These are phyloP conservation scores for Poecilia latipinna DNA, from an alignment of 2,113 vertebrate genomes.

Conservation along the genomic window DNA sequence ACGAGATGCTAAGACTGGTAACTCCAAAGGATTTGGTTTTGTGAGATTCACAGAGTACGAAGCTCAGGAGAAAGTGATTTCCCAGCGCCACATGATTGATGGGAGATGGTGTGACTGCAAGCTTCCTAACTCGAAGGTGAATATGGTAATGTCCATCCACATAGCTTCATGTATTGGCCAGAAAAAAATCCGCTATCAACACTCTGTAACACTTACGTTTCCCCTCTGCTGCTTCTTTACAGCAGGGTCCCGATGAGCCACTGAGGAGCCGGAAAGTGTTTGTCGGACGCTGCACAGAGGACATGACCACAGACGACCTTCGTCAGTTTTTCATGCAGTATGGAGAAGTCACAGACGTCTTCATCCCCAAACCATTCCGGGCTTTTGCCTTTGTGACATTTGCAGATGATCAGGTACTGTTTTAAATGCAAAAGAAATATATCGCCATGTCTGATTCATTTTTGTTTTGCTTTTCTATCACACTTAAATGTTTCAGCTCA, in stretches of 20 bases:
- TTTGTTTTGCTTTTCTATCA: background rate
- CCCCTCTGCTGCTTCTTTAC: conserved; percentile 24
- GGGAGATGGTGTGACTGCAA: conserved; percentile 99
- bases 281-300: conserved; percentile 96
- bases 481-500: background rate
- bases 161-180: conserved; percentile 19
- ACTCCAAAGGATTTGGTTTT: conserved; percentile 98
- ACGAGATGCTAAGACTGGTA: conserved; percentile 95
- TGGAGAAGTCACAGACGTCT: conserved; percentile 97
- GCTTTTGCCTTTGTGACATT: conserved; percentile 98
- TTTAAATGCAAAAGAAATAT: background rate
- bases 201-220: background rate
- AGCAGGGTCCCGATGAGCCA: conserved; percentile 95
- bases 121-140: conserved; percentile 98
- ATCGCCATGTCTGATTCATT: background rate
- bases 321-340: conserved; percentile 97
- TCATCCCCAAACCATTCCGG: conserved; percentile 97
- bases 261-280: conserved; percentile 96
- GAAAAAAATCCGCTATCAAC: background rate
- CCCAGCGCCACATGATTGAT: conserved; percentile 98
- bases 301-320: conserved; percentile 94
- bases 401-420: conserved; percentile 95
- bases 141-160: conserved; percentile 61
- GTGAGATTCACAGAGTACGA: conserved; percentile 98
- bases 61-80: conserved; percentile 96